Base-by-base conservation (phyloP, 1,140 invertebrate species). In the Lepidostoma basale region DNA sequence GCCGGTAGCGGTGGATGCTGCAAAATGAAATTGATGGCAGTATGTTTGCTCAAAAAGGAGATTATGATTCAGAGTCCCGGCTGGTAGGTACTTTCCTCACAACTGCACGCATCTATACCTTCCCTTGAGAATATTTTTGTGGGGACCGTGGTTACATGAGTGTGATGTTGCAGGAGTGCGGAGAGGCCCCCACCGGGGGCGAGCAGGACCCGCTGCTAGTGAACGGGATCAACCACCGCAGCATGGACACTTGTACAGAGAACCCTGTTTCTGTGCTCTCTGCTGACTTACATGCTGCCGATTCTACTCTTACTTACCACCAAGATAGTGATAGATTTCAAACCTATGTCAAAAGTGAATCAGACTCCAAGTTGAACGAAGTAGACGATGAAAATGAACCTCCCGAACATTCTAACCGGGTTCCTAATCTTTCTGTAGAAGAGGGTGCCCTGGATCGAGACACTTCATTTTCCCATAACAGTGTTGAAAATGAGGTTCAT, bases 21-120 rank as follows among this genome's bases (percentile, higher is more conserved):
- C 80, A 83, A 83, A 79, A 83, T 83, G 81, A 74, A 75, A 76
- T 76, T 81, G 77, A 79, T 78, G 76, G 77, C 79, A 80, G 79
- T 75, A 83, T 83, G 81, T 83, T 80, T 76, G 75, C 79, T 76
- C 75, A 79, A 78, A 78, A 70, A 26, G 58, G 79, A 80, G 80
- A 82, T 76, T 79, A 78, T 75, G 79, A 83, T 78, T 72, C 79
- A 75, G 74, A 76, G 79, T 78, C 80, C 80, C 79, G 77, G 75
- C 79, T 80, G 81, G 81, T 83, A 71, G 82, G 81, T 81, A 76
- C 3, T 22, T 8, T n/a, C n/a, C n/a, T n/a, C n/a, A n/a, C n/a
- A n/a, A n/a, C n/a, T 6, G 33, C 33, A 36, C 80, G 79, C 76
- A 75, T 77, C 78, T 79, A 80, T 82, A 70, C n/a, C n/a, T n/a